phyloP scores from a whole-genome alignment of 2,888 invertebrate genomes.

The Sycophila texana region DNA sequence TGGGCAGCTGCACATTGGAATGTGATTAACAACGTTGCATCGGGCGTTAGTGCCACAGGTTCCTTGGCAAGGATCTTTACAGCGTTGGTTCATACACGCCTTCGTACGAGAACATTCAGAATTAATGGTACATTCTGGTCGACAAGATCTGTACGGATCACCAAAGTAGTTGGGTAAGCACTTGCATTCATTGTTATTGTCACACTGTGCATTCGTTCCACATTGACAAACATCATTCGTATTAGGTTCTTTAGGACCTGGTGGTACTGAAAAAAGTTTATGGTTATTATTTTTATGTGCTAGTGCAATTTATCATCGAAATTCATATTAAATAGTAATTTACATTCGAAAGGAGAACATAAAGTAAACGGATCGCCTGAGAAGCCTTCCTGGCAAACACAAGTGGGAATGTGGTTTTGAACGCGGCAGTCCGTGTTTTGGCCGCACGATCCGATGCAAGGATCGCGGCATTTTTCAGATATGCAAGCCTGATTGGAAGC shows the following conservation, averaged over 20 bases:
- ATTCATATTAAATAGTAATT: constrained; percentile 22
- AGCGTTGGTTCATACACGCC: constrained; percentile 84
- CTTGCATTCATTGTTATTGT: constrained; percentile 78
- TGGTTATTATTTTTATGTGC: constrained; percentile 57
- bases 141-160: constrained; percentile 82
- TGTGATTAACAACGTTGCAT: constrained; percentile 85
- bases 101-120: constrained; percentile 83
- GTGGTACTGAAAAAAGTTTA: constrained; percentile 21
- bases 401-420: constrained; percentile 84
- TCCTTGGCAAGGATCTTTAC: constrained; percentile 85
- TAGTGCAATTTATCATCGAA: constrained; percentile 51
- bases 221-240: constrained; percentile 82
- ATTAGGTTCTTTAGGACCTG: constrained; percentile 21
- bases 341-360: constrained; percentile 76
- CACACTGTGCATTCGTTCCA: constrained; percentile 77
- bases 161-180: constrained; percentile 86
- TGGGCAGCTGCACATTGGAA: constrained; percentile 85
- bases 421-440: constrained; percentile 84
- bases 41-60: constrained; percentile 84
- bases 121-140: constrained; percentile 86
- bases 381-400: constrained; percentile 79
- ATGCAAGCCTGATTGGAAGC: constrained; percentile 82
- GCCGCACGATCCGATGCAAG: constrained; percentile 84
- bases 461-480: constrained; percentile 84
- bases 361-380: constrained; percentile 83